Conservation (phyloP, 2,113 vertebrate genomes). For the Dromas ardeola region DNA sequence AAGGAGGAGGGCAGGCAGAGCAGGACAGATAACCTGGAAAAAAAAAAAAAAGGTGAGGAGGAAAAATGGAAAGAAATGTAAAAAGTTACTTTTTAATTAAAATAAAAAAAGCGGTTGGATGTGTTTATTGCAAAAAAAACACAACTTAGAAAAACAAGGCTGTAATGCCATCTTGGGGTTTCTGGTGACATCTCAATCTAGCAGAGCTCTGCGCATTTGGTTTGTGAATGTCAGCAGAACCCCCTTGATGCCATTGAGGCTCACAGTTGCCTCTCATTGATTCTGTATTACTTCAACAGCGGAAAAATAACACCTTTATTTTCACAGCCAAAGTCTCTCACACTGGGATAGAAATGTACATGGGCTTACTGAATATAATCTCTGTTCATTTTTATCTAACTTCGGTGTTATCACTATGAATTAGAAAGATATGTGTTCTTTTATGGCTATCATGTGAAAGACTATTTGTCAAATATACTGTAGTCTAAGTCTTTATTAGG, state of each 20-base stretch:
- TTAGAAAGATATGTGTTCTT: not conserved
- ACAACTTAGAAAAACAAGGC: conserved; percentile 63
- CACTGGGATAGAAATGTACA: conserved; percentile 59
- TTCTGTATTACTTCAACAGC: conserved; percentile 64
- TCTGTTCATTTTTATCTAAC: conserved; percentile 40
- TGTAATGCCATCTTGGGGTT: conserved; percentile 73
- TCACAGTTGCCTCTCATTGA: conserved; percentile 51
- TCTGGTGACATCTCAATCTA: conserved; percentile 67
- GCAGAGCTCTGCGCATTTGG: conserved; percentile 41
- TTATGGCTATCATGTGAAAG: not conserved
- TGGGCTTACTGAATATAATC: conserved; percentile 46
- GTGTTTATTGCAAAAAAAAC: not conserved
- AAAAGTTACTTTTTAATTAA: not conserved
- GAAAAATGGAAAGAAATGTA: not conserved
- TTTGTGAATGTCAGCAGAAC: conserved; percentile 57
- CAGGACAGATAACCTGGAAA: not conserved
- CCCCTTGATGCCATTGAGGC: conserved; percentile 12
- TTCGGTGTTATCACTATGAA: not conserved
- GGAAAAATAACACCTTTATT: conserved; percentile 62
- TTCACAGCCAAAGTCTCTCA: conserved; percentile 51
- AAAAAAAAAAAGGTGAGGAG: not conserved
- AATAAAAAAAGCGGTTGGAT: not conserved
- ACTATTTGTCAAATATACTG: not conserved
- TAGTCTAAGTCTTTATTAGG: not conserved
- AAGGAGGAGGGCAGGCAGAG: not conserved